Base-by-base conservation (phyloP, 2,797 vertebrate genomes). In the Cyclura pinguis region DNA sequence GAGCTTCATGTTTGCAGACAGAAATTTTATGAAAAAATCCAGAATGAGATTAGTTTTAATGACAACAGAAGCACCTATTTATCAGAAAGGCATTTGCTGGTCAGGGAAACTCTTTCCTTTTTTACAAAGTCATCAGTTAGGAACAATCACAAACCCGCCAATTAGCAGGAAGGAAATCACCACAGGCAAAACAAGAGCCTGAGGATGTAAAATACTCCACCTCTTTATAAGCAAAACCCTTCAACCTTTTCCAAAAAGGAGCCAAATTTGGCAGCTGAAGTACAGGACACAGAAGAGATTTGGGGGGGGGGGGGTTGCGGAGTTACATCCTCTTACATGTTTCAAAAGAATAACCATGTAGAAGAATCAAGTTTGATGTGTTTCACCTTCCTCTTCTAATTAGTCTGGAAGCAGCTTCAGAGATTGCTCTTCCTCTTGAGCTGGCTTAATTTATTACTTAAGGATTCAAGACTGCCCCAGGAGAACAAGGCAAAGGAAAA, bases 1-100 rank as follows among this genome's bases (percentile, higher is more conserved):
- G 90, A 98, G 98, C 96, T 98, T 97, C 98, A 98, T 98, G 93
- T 92, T 97, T 95, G 96, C 96, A 94, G 97, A 97, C 91, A 98
- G 96, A 91, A 97, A 97, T 94, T 97, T 98, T 94, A 97, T 95
- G 80, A 98, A 96, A 96, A 98, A 97, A 97, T 98, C 97, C 98
- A 98, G 97, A 97, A 95, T 96, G 95, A 92, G 83, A 95, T 91
- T 85, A 69, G 94, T 32, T 95, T 92, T 92, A 92, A 85, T 47
- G 86, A 94, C 95, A 96, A 93, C 35, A 85, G 89, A 92, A 94
- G 93, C 95, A 96, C 96, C 96, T 96, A 96, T 92, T 94, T 82
- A 90, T 93, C 93, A 92, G 84, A 69, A 92, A 93, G 0, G 5
- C 91, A 80, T 94, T 95, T 92, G 92, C 93, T 94, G 91, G 91